Conservation (phyloP, 2,113 vertebrate genomes). For the Eupsittula cactorum region DNA sequence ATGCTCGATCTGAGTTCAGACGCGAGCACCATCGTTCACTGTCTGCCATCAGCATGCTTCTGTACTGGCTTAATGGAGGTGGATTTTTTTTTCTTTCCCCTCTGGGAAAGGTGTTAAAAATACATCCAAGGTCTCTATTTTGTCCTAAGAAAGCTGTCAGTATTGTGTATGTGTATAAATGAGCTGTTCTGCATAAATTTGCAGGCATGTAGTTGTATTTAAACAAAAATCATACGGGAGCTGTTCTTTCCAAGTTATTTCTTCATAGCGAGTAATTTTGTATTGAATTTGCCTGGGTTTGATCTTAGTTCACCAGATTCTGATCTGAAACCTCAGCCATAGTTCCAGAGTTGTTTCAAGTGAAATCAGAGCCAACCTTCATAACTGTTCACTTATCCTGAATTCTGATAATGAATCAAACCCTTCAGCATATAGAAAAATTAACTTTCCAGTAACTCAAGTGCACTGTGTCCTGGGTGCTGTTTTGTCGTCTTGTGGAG, state of each 20-base stretch:
- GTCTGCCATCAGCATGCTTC: accelerated
- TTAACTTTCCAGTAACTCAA: not conserved
- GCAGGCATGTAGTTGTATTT: not conserved
- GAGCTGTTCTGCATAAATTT: not conserved
- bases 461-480: not conserved
- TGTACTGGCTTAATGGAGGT: not conserved
- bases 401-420: not conserved
- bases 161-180: not conserved
- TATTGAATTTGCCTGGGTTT: not conserved
- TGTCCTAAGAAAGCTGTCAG: constrained; percentile 11
- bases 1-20: not conserved
- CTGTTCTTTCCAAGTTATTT: not conserved
- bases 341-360: not conserved
- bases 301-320: not conserved
- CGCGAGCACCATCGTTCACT: not conserved
- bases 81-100: not conserved
- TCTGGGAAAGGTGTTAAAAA: not conserved
- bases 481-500: not conserved
- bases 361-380: not conserved
- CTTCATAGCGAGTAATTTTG: not conserved
- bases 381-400: not conserved
- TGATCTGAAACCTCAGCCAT: not conserved
- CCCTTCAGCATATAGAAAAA: not conserved
- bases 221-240: not conserved
- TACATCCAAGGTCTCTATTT: not conserved